These are phyloP conservation scores for Pristionchus arcanus DNA, from an alignment of 2,888 invertebrate genomes.

Conservation along the genomic window DNA sequence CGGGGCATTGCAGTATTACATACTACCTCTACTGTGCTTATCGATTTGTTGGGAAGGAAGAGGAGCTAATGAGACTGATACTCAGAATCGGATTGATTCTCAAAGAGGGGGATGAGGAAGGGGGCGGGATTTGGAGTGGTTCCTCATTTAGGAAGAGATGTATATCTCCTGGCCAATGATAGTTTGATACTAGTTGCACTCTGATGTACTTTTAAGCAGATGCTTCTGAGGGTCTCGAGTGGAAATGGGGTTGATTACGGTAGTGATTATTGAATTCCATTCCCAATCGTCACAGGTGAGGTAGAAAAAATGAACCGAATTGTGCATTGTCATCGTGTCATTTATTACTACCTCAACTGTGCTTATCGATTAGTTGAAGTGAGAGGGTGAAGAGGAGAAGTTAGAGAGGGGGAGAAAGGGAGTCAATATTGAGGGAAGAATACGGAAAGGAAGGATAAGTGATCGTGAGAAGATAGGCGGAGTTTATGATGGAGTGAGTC, in stretches of 20 bases:
- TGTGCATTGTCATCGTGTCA: background rate
- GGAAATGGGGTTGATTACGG: background rate
- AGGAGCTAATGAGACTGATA: background rate
- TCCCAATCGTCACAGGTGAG: background rate
- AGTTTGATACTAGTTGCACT: too few species aligned
- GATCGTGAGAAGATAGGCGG: background rate
- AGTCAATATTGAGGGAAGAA: background rate
- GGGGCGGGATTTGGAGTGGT: background rate
- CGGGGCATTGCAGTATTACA: conserved; percentile 46
- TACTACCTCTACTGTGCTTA: conserved; percentile 54
- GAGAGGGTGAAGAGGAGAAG: background rate
- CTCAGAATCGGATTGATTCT: background rate
- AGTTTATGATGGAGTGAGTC: background rate
- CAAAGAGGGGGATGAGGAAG: background rate
- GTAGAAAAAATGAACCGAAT: background rate
- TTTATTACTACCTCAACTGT: background rate
- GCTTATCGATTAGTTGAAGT: too few species aligned
- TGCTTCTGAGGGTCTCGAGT: background rate
- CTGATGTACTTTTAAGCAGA: too few species aligned
- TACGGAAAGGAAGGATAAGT: background rate
- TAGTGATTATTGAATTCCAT: background rate
- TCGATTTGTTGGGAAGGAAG: background rate
- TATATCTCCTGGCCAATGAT: background rate
- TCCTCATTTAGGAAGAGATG: background rate
- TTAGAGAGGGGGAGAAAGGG: background rate